Evolutionary conservation across 1,140 invertebrate genomes (phyloP).

Genomic region (Coenobita brevimanus): DNA sequence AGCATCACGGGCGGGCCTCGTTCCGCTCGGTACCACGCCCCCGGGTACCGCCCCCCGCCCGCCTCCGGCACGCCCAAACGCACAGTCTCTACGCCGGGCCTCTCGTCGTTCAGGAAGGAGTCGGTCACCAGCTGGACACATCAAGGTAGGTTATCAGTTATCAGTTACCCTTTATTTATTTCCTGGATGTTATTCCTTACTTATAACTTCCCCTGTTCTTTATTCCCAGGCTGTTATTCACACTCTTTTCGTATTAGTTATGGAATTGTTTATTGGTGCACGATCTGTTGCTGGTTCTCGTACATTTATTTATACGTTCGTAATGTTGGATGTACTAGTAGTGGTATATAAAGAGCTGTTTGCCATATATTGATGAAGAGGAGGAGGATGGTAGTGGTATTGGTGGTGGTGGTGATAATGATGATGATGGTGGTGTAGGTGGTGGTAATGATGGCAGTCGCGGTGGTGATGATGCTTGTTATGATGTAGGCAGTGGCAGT

Average conservation of each 20-base stretch:
- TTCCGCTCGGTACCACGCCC: constrained; percentile 88
- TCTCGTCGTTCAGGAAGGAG: constrained; percentile 65
- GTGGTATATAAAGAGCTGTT: no score
- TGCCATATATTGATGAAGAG: no score
- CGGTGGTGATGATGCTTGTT: no score
- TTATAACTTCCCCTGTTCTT: background rate
- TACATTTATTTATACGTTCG: constrained; percentile 1
- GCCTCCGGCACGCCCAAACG: constrained; percentile 62
- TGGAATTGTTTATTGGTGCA: background rate
- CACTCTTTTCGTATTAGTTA: no score
- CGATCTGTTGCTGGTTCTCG: background rate
- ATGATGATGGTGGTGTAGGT: no score
- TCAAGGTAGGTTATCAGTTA: constrained; percentile 64
- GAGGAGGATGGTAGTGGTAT: no score
- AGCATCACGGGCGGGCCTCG: constrained; percentile 73
- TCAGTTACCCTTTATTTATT: background rate
- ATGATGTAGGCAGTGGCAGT: no score
- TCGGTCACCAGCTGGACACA: constrained; percentile 52
- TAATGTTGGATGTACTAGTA: background rate
- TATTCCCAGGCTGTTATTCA: no score
- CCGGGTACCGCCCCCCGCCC: constrained; percentile 79
- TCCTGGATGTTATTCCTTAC: background rate
- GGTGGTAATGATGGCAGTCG: no score
- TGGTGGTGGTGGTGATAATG: no score
- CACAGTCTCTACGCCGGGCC: constrained; percentile 65